phyloP scores from a whole-genome alignment of 2,888 invertebrate species.

The Machimus rusticus region DNA sequence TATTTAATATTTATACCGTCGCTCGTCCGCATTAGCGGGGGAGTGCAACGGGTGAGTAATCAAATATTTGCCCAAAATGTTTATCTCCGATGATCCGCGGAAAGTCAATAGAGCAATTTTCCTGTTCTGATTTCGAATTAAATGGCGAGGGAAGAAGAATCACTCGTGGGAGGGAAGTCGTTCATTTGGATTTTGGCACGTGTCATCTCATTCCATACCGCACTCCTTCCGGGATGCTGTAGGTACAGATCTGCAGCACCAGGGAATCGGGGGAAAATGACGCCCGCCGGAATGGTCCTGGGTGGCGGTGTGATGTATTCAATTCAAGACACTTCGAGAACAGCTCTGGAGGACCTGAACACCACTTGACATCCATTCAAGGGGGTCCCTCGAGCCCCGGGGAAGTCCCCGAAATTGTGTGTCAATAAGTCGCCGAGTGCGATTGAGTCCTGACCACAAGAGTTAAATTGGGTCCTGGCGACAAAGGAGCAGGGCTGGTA shows the following conservation, averaged over 20 bases:
- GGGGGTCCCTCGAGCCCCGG: not conserved
- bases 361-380: conserved; percentile 20
- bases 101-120: conserved; percentile 4
- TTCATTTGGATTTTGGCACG: not conserved
- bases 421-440: not conserved
- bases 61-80: conserved; percentile 8
- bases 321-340: conserved; percentile 33
- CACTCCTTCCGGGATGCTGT: not conserved
- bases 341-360: not conserved
- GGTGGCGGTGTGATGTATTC: not conserved
- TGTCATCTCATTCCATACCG: not conserved
- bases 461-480: not conserved
- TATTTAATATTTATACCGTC: not conserved
- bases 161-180: not conserved
- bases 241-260: not conserved
- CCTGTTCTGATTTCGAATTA: not conserved
- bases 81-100: not conserved
- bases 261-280: not conserved
- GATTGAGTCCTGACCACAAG: conserved; percentile 6
- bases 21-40: not conserved
- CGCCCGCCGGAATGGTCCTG: not conserved
- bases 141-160: not conserved
- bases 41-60: not conserved
- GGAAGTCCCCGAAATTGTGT: not conserved
- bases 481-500: not conserved